A percentile compares a stretch with the other conserved stretches of the same genome.
These are phyloP conservation scores for Notodonta dromedarius DNA, from an alignment of 2,888 invertebrate genomes.

Conservation along the genomic window DNA sequence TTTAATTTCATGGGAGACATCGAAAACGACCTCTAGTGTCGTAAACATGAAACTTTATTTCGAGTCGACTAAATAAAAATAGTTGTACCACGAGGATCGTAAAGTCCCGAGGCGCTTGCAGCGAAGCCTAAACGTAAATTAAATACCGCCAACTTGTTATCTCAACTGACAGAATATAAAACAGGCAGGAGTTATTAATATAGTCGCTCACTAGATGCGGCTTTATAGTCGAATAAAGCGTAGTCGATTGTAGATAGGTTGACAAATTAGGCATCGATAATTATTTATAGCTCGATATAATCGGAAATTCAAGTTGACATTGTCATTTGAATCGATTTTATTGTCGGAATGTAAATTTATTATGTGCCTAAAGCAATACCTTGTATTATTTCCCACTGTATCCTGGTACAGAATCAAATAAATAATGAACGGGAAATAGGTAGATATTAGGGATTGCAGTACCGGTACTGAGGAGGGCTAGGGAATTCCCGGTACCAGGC, in stretches of 20 bases:
- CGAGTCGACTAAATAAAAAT: not conserved
- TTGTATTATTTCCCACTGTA: too few relatives aligned
- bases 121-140: conserved; percentile 2
- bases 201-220: not conserved
- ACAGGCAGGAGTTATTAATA: not conserved
- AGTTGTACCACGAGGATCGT: conserved; percentile 2
- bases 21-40: too few relatives aligned
- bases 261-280: conserved; percentile 24
- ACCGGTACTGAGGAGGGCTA: too few relatives aligned
- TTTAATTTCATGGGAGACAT: too few relatives aligned
- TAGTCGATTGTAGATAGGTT: conserved; percentile 11
- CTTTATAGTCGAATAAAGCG: not conserved
- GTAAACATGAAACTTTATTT: too few relatives aligned
- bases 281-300: conserved; percentile 34
- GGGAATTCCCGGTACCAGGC: too few relatives aligned
- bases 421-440: too few relatives aligned
- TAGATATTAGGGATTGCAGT: too few relatives aligned
- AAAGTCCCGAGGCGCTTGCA: not conserved
- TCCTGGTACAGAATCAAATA: too few relatives aligned
- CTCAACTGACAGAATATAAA: conserved; percentile 5
- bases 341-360: not conserved
- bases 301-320: conserved; percentile 18
- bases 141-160: conserved; percentile 4
- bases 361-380: not conserved
- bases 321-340: conserved; percentile 25